Conservation (phyloP, 2,888 invertebrate species). For the Ennomos quercinarius region DNA sequence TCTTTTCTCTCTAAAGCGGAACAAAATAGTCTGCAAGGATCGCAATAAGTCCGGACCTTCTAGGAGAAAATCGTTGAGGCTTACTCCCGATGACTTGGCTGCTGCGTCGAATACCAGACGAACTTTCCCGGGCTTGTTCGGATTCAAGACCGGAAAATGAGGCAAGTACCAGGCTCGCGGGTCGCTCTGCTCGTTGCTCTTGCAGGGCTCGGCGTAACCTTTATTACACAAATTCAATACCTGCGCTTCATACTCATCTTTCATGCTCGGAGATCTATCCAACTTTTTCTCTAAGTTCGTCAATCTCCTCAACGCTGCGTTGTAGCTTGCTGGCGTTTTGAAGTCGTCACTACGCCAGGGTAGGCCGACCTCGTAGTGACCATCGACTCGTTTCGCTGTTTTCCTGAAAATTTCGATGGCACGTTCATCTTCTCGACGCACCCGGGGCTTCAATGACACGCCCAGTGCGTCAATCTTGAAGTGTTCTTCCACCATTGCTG, state of each 20-base stretch:
- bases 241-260: no score
- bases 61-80: not conserved
- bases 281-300: no score
- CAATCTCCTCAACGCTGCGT: no score
- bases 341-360: no score
- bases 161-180: constrained; percentile 5
- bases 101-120: constrained; percentile 5
- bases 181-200: not conserved
- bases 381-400: no score
- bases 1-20: not conserved
- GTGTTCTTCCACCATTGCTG: not conserved
- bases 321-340: no score
- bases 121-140: constrained; percentile 10
- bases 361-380: no score
- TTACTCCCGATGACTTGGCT: not conserved
- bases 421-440: not conserved
- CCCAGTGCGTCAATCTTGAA: constrained; percentile 6
- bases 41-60: not conserved
- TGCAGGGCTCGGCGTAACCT: no score
- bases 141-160: constrained; percentile 10
- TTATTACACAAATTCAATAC: no score
- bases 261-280: no score
- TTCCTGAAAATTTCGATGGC: not conserved
- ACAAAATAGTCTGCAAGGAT: no score
- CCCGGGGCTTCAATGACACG: not conserved